Base-by-base conservation (phyloP, 2,113 vertebrate species). In the Uropsilus gracilis region DNA sequence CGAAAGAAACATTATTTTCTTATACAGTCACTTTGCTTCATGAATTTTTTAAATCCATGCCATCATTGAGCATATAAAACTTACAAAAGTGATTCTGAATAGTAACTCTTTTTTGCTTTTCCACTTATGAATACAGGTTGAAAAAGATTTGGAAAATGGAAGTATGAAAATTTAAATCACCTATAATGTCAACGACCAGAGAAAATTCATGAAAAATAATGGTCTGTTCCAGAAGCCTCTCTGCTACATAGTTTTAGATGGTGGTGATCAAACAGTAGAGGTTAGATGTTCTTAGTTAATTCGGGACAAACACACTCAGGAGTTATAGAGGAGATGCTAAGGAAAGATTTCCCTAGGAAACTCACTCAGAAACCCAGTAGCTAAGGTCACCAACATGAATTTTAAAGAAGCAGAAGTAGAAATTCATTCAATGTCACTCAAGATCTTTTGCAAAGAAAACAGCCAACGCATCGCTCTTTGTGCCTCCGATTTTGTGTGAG, bases 351-450 rank as follows among this genome's bases (percentile, higher is more conserved):
- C 68, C 42, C 30, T n/a, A n/a, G n/a, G n/a, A n/a, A n/a, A n/a
- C n/a, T n/a, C n/a, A n/a, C 46, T 85, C 84, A 5, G 46, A 76
- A 84, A 87, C 8, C n/a, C 22, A 55, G 69, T n/a, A 34, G 64
- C 93, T 76, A 72, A 86, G 48, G 37, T 89, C 76, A 95, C 94
- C 81, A 92, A 88, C 57, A 57, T 18, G 57, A 94, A 92, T 94
- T 94, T 90, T 90, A 82, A 97, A 97, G 85, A 90, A 48, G 39
- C 59, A 96, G 28, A 46, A 84, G n/a, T n/a, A n/a, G n/a, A n/a
- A n/a, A n/a, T n/a, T n/a, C n/a, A n/a, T n/a, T n/a, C n/a, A n/a
- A n/a, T n/a, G 46, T 86, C 30, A 2, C 28, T 94, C 57, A 80
- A 64, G 32, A 94, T 93, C 86, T 93, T 61, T 44, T 63, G 53